Evolutionary conservation across 2,797 vertebrate species (phyloP), one percentile per base, ranked within the genome.

Genomic region (Halcyon badia): DNA sequence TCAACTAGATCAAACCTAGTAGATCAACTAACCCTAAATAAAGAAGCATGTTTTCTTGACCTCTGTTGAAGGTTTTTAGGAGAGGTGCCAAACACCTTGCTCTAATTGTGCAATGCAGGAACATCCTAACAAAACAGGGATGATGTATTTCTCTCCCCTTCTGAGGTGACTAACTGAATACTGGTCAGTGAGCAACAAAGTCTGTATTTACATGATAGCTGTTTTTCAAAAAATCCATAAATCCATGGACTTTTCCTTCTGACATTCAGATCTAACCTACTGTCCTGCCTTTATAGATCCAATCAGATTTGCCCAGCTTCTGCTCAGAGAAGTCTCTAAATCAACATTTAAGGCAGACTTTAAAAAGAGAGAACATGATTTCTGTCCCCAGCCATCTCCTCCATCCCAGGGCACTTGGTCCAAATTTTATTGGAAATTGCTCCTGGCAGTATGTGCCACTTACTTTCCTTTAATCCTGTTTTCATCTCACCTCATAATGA

Each of bases 401-500:
- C n/a, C 49, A 11, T 89, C 52, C 24, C 33, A 46, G 62, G 70
- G 46, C 14, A 56, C 11, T 35, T 49, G 25, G n/a, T 83, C 84
- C 10, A 84, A 77, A 85, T 68, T 65, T 69, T 83, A 46, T 54
- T 84, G 66, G 19, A 92, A 91, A 94, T 73, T 60, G 21, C 33
- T 94, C 31, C 65, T 91, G 64, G 90, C 54, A 91, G 42, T 57
- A 39, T 73, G 31, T 85, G 52, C 62, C 72, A 68, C 92, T 91
- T 94, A 77, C 80, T 94, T 97, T 71, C 77, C 39, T 89, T 80
- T 94, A 96, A 88, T 92, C 64, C 65, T 96, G 94, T 97, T 96
- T 97, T 96, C 90, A 82, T 97, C n/a, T 95, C 93, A 82, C 93
- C 83, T 95, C 84, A 79, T 91, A 86, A 89, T 79, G 54, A 94